phyloP scores from a whole-genome alignment of 2,888 invertebrate genomes.

The Tiliacea aurago region DNA sequence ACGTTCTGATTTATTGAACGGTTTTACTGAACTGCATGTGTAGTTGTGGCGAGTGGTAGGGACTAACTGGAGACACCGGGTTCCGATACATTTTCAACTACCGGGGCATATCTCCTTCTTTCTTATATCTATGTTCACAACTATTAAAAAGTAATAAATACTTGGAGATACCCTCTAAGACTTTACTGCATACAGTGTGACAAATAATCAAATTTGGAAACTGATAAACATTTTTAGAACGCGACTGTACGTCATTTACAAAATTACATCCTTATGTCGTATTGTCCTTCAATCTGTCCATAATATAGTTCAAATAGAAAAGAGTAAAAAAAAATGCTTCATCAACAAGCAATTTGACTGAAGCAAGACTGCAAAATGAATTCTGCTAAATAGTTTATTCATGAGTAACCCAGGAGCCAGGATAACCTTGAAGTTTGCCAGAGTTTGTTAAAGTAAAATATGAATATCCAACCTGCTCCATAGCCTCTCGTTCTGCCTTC shows the following conservation, averaged over 20 bases:
- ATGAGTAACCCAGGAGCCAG: too few species aligned
- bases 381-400: background rate
- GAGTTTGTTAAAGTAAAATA: background rate
- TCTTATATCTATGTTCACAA: too few species aligned
- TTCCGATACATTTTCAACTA: too few species aligned
- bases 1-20: too few species aligned
- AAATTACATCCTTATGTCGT: background rate
- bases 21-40: too few species aligned
- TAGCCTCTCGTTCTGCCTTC: conserved; percentile 86
- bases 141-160: background rate
- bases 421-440: background rate
- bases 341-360: background rate
- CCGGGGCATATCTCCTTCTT: too few species aligned
- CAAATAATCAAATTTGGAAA: background rate
- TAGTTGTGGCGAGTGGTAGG: too few species aligned
- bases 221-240: background rate
- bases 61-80: too few species aligned
- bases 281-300: background rate
- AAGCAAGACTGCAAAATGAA: background rate
- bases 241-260: background rate
- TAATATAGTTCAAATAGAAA: background rate
- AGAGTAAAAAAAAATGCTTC: background rate
- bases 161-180: background rate
- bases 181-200: background rate
- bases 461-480: conserved; percentile 79